A percentile compares a stretch with the other conserved stretches of the same genome.
Conservation (phyloP, 2,797 vertebrate genomes). For the Okamejei kenojei region DNA sequence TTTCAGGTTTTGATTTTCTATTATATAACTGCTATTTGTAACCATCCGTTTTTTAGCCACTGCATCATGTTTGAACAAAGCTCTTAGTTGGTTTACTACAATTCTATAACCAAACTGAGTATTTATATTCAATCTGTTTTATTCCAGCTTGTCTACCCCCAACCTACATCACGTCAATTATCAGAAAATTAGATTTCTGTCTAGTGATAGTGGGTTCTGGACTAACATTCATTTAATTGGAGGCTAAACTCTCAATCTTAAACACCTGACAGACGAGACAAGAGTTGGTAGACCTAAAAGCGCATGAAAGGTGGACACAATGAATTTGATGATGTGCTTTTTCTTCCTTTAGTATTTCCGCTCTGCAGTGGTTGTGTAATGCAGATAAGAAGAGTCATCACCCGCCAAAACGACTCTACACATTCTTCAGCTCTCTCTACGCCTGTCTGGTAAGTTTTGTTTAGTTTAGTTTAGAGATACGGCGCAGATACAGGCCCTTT, state of each 20-base stretch:
- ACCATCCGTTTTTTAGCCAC: not conserved
- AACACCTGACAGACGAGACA: not conserved
- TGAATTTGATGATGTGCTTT: not conserved
- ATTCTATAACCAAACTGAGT: not conserved
- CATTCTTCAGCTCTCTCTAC: constrained; percentile 85
- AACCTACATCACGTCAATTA: not conserved
- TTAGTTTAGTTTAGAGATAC: too few relatives aligned
- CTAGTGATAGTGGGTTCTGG: not conserved
- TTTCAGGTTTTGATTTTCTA: not conserved
- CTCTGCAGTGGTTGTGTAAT: constrained; percentile 93
- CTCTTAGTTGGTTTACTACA: not conserved
- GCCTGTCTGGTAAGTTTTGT: constrained; percentile 69
- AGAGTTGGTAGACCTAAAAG: not conserved
- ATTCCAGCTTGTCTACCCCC: not conserved
- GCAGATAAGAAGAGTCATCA: constrained; percentile 83
- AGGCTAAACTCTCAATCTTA: not conserved
- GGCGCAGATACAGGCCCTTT: too few relatives aligned
- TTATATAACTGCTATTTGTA: not conserved
- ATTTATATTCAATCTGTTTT: not conserved
- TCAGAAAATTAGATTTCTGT: not conserved
- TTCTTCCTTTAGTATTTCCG: constrained; percentile 71
- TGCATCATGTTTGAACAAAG: not conserved
- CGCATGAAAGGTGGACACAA: not conserved
- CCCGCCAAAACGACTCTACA: constrained; percentile 77
- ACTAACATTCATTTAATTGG: not conserved